Evolutionary conservation across 2,797 vertebrate species (phyloP).

Genomic region (Silurus aristotelis): DNA sequence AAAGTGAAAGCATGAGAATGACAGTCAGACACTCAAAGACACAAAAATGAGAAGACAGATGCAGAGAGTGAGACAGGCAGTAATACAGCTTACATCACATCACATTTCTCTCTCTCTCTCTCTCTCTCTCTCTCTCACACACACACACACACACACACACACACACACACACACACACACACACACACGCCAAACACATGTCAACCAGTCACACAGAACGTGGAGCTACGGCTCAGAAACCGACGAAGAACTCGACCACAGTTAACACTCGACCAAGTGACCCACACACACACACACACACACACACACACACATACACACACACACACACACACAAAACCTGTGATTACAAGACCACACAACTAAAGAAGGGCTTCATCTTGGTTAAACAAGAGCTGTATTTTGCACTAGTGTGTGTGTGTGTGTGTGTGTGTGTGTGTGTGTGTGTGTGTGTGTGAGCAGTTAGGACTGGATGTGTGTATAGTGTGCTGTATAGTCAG

Average conservation of each 20-base stretch:
- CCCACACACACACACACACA: conserved; percentile 1
- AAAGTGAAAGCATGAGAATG: no score
- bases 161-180: background rate
- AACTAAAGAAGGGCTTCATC: background rate
- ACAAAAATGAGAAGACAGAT: no score
- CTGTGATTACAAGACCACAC: conserved; percentile 13
- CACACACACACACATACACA: background rate
- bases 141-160: background rate
- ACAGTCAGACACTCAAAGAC: no score
- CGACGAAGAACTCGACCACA: background rate
- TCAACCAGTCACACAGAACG: background rate
- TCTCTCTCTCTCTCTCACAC: no score
- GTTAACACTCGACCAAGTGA: conserved; percentile 20
- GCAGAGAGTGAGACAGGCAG: no score
- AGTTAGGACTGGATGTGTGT: background rate
- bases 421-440: conserved; percentile 3
- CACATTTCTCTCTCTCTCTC: no score
- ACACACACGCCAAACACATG: conserved; percentile 27
- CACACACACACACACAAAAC: conserved; percentile 17
- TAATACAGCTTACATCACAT: no score
- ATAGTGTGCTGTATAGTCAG: no score
- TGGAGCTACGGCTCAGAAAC: background rate
- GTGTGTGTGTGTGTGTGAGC: background rate
- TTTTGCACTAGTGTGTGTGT: background rate
- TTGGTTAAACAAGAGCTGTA: background rate